Percentiles rank a stretch among this genome's conserved stretches.
Conservation (phyloP, 2,888 invertebrate species). For the Hetaerina titia region DNA sequence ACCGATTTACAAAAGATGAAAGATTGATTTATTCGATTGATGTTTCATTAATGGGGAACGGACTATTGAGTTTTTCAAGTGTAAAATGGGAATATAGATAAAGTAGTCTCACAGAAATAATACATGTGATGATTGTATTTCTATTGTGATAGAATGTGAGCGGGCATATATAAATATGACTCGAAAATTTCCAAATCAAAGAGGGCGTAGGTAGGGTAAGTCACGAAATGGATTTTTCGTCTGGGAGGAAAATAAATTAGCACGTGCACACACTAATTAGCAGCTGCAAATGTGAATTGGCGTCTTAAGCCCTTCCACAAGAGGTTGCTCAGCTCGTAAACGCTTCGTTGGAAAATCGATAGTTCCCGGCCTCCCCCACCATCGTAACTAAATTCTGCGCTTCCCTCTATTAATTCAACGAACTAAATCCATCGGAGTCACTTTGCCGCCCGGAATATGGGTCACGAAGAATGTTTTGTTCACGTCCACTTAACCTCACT, state of each 20-base stretch:
- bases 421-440: slow-evolving; percentile 4
- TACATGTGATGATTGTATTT: too few species aligned
- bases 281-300: neutral
- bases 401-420: slow-evolving; percentile 27
- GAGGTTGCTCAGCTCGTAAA: neutral
- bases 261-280: neutral
- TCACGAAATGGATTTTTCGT: too few species aligned
- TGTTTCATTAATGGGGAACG: too few species aligned
- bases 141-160: too few species aligned
- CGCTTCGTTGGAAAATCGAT: neutral
- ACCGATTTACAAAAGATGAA: too few species aligned
- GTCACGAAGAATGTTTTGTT: slow-evolving; percentile 15
- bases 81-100: too few species aligned
- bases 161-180: too few species aligned
- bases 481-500: neutral
- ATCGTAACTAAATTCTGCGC: neutral
- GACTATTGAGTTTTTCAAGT: too few species aligned
- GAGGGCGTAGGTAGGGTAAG: too few species aligned
- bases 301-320: neutral
- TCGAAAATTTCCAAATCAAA: too few species aligned
- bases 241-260: neutral
- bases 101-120: too few species aligned
- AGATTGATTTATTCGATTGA: too few species aligned
- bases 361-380: neutral
- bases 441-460: neutral